Percentiles rank a stretch among this genome's conserved stretches.
Evolutionary conservation across 2,888 invertebrate genomes (phyloP).

Genomic region (Chrysotoxum bicinctum): DNA sequence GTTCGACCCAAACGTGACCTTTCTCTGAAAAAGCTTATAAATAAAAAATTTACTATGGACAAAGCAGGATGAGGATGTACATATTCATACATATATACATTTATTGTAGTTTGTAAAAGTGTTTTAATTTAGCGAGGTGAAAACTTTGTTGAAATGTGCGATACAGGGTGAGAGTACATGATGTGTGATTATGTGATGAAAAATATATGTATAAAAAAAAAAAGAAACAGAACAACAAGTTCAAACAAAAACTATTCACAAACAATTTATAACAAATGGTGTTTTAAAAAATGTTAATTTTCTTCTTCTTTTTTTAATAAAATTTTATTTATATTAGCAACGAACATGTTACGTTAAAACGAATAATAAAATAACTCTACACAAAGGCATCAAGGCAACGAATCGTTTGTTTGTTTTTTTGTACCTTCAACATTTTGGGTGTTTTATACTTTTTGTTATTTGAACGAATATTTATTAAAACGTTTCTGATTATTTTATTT

Average conservation of each 20-base stretch:
- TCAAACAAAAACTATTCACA: constrained; percentile 10
- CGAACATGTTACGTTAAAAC: constrained; percentile 42
- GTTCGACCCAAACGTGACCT: neutral
- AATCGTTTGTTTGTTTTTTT: constrained; percentile 20
- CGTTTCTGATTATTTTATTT: neutral
- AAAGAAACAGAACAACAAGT: neutral
- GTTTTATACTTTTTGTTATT: neutral
- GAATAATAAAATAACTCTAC: constrained; percentile 6
- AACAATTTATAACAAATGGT: constrained; percentile 34
- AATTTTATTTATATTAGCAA: constrained; percentile 43
- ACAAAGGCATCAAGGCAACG: constrained; percentile 49
- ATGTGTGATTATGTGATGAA: constrained; percentile 20
- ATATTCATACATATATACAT: no score
- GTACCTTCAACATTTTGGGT: neutral
- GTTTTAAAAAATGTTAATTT: neutral
- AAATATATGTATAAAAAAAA: constrained; percentile 5
- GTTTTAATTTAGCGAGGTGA: neutral
- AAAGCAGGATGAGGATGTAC: no score
- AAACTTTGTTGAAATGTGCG: constrained; percentile 28
- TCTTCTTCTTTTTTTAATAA: neutral
- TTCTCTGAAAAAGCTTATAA: no score
- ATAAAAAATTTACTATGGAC: no score
- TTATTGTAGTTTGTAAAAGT: no score
- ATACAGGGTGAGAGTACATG: constrained; percentile 5
- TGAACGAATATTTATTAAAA: neutral